Base-by-base conservation (phyloP, 2,888 invertebrate genomes). In the Caenorhabditis sp. region DNA sequence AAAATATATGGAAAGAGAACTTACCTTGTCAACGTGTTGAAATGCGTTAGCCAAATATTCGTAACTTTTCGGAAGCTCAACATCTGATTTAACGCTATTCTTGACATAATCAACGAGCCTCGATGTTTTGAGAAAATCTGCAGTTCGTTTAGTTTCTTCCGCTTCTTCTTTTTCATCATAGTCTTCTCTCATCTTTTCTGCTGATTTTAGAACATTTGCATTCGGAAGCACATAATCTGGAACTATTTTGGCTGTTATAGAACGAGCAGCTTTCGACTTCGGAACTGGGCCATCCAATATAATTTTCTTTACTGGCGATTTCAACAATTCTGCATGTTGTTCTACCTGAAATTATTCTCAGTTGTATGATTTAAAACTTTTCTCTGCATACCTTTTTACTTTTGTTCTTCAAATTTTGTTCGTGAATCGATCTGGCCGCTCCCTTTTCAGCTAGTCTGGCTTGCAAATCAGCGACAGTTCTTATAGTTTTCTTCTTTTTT, bases 381-480 rank as follows among this genome's bases (percentile, higher is more conserved):
- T 36, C 14, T 3, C 1, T 20, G 14, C 4, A 1, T 25, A 61
- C 61, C 20, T 31, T 27, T 23, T 75, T 70, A n/a, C 43, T 50
- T 27, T 75, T 75, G 52, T 70, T 70, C 31, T 75, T 63, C 56
- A 67, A 27, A 27, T 75, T 75, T n/a, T 75, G 69, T 12, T 59
- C 64, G 62, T 75, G 75, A 43, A 75, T 58, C 4, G 59, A 54
- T 43, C 27, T 53, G 0, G 67, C 70, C 1, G 75, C 75, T 14
- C 75, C 75, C 49, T 69, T 70, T 36, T 56, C 59, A 0, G 70
- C 75, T 14, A 75, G 36, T 31, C 62, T 52, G 7, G 75, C 67
- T 59, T 75, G 75, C 36, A 75, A 59, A 62, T 75, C 75, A 0
- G 70, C 70, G 0, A 75, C 75, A 26, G 70, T 75, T 52, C 67